Base-by-base conservation (phyloP, 2,797 vertebrate species). In the Esox masquinongy region DNA sequence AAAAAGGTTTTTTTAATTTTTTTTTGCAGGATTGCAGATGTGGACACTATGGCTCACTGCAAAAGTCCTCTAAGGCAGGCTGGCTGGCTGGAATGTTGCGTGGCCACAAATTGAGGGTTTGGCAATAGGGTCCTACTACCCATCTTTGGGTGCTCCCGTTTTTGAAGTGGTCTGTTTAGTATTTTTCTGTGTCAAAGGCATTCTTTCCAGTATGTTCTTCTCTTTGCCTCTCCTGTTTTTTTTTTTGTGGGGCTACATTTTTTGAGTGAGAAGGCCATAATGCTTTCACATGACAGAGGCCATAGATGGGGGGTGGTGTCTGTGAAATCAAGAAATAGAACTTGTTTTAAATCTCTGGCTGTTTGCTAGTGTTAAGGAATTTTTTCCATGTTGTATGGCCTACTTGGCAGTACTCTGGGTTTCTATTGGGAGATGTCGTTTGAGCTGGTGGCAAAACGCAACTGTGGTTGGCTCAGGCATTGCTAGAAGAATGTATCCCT, bases 121-220 rank as follows among this genome's bases (percentile, higher is more conserved):
- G 11, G n/a, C 17, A 31, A 9, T 47, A n/a, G 31, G 68, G 31
- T 34, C 56, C 0, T 53, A 61, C 22, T 24, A n/a, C 17, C 36
- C 47, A 12, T 7, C 39, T 29, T 39, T 12, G 29, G 29, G 19
- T 19, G n/a, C 26, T 24, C 24, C 12, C 1, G 7, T 70, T 53
- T 72, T 67, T 73, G 51, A 49, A 49, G 66, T 72, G 70, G 51
- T n/a, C 78, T 67, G 78, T 47, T n/a, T 53, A 47, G 71, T 82
- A 85, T 67, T 80, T 83, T 84, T 39, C 76, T 75, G 76, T 82
- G 79, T 88, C 77, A 80, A 76, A 87, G 81, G 77, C 70, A 84
- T 87, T 73, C 78, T 84, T 90, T 75, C 80, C 78, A 82, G 84
- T 85, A 87, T 79, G 83, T 86, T 88, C 88, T 75, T 43, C 82